These are phyloP conservation scores for Podiceps cristatus DNA, from an alignment of 2,113 vertebrate genomes.

Conservation along the genomic window DNA sequence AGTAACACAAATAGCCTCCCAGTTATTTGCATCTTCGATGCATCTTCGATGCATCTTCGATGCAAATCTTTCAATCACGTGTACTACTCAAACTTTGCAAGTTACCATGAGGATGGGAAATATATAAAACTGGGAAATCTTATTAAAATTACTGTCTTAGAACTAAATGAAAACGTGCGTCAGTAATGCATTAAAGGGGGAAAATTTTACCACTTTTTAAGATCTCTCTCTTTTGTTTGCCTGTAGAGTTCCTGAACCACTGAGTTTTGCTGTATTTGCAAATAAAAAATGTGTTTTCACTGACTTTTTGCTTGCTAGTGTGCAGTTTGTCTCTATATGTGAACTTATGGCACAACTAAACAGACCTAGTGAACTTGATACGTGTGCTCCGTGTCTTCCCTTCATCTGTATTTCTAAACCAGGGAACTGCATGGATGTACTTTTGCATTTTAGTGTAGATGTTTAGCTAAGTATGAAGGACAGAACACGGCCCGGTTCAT, in stretches of 20 bases:
- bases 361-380: neutral
- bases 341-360: neutral
- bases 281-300: neutral
- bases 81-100: neutral
- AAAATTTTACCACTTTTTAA: neutral
- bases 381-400: neutral
- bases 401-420: neutral
- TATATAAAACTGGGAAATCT: neutral
- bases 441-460: neutral
- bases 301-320: neutral
- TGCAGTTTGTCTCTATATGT: neutral
- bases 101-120: neutral
- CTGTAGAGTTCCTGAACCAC: neutral
- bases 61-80: neutral
- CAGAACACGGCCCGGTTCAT: neutral
- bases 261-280: neutral
- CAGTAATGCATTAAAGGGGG: neutral
- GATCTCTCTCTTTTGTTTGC: neutral
- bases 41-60: neutral
- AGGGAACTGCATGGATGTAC: neutral
- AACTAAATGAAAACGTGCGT: neutral
- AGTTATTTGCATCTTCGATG: neutral
- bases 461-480: neutral
- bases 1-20: neutral
- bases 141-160: neutral